Conservation (phyloP, 2,888 invertebrate genomes). For the Cheilosia impressa region DNA sequence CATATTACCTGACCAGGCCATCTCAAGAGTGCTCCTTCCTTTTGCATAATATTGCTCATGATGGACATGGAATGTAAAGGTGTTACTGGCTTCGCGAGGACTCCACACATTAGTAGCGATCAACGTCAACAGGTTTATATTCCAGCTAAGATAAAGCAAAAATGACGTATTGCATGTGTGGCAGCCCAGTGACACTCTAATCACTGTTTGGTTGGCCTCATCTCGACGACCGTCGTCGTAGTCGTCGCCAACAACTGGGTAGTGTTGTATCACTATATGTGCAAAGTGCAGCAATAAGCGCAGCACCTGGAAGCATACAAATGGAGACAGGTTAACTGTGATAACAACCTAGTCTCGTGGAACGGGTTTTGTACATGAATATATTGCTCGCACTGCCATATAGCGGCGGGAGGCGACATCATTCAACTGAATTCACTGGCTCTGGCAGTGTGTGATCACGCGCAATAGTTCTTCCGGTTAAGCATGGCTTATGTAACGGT, state of each 20-base stretch:
- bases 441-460: constrained; percentile 15
- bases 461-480: constrained; percentile 41
- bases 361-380: constrained; percentile 42
- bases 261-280: constrained; percentile 42
- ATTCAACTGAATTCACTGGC: constrained; percentile 15
- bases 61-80: constrained; percentile 4
- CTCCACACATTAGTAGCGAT: constrained; percentile 25
- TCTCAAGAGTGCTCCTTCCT: constrained; percentile 24
- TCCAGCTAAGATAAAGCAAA: background rate
- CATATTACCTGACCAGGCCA: constrained; percentile 9
- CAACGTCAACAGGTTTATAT: constrained; percentile 39
- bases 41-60: constrained; percentile 38
- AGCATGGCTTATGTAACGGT: constrained; percentile 44
- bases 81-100: constrained; percentile 24
- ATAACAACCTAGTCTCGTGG: constrained; percentile 41
- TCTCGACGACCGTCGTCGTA: background rate
- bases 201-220: constrained; percentile 37
- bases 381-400: constrained; percentile 33
- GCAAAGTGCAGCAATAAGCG: constrained; percentile 12
- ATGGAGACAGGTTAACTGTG: constrained; percentile 60
- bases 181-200: constrained; percentile 46
- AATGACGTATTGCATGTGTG: background rate
- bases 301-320: constrained; percentile 49
- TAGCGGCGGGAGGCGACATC: constrained; percentile 37
- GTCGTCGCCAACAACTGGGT: background rate